Conservation (phyloP, 2,113 vertebrate species). For the Acrocephalus arundinaceus region DNA sequence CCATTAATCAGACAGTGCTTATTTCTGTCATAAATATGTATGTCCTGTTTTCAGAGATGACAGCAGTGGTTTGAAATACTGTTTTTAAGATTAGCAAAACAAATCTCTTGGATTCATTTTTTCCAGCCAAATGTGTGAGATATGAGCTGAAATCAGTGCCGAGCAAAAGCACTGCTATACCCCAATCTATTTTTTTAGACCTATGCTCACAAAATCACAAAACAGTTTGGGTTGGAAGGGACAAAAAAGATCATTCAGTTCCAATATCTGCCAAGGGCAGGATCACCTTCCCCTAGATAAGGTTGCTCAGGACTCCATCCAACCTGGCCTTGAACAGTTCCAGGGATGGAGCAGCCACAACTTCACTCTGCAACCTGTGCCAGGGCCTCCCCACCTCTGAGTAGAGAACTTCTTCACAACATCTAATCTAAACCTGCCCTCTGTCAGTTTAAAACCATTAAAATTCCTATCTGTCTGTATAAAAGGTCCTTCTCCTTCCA, state of each 20-base stretch:
- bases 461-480: background rate
- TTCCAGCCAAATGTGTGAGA: conserved; percentile 16
- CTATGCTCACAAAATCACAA: background rate
- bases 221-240: background rate
- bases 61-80: background rate
- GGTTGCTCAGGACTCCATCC: background rate
- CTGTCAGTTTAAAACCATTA: background rate
- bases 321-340: background rate
- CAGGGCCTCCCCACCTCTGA: background rate
- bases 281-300: background rate
- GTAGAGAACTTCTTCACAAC: background rate
- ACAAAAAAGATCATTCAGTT: background rate
- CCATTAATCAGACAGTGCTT: background rate
- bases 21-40: background rate
- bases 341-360: background rate
- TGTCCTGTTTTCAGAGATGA: background rate
- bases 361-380: background rate
- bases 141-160: conserved; percentile 18
- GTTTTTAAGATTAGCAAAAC: conserved; percentile 29
- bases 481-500: background rate
- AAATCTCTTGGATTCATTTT: conserved; percentile 47
- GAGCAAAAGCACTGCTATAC: background rate
- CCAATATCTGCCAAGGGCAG: background rate
- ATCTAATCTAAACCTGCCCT: background rate
- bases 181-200: background rate